A percentile compares a stretch with the other conserved stretches of the same genome.
Evolutionary conservation across 2,888 invertebrate genomes (phyloP).

Genomic region (Darwinula stevensoni): DNA sequence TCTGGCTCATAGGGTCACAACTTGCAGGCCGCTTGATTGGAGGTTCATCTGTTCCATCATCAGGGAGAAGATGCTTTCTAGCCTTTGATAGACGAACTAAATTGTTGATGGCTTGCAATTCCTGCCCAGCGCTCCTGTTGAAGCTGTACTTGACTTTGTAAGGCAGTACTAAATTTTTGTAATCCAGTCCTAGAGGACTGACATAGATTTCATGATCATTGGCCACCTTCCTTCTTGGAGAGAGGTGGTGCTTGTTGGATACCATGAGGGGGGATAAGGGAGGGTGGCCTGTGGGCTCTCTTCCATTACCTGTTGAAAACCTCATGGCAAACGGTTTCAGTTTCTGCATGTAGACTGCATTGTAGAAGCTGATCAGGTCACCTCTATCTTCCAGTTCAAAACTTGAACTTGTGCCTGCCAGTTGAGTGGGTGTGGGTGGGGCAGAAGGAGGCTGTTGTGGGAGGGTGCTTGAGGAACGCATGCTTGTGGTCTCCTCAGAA

Average conservation of each 20-base stretch:
- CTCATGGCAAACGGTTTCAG: slow-evolving; percentile 47
- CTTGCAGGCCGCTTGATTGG: too few species aligned
- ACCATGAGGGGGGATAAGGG: not conserved
- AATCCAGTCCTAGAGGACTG: not conserved
- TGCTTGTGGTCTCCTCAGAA: slow-evolving; percentile 9
- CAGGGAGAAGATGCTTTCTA: too few species aligned
- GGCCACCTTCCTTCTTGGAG: not conserved
- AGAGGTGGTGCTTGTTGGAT: not conserved
- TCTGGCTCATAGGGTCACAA: too few species aligned
- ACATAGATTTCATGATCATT: not conserved
- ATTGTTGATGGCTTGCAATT: not conserved
- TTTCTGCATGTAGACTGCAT: slow-evolving; percentile 51
- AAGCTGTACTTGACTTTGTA: not conserved
- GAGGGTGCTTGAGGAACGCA: slow-evolving; percentile 20
- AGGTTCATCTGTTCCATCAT: too few species aligned
- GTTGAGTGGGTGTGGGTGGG: slow-evolving; percentile 26
- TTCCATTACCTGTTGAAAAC: slow-evolving; percentile 21
- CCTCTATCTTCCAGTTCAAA: slow-evolving; percentile 31
- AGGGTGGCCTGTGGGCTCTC: too few species aligned
- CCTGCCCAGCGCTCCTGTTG: not conserved
- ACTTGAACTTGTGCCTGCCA: slow-evolving; percentile 22
- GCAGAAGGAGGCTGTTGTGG: slow-evolving; percentile 19
- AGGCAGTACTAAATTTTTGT: not conserved
- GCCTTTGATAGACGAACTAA: too few species aligned
- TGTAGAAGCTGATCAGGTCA: slow-evolving; percentile 84